Evolutionary conservation across 2,888 invertebrate species (phyloP).

Genomic region (Nineta flava): DNA sequence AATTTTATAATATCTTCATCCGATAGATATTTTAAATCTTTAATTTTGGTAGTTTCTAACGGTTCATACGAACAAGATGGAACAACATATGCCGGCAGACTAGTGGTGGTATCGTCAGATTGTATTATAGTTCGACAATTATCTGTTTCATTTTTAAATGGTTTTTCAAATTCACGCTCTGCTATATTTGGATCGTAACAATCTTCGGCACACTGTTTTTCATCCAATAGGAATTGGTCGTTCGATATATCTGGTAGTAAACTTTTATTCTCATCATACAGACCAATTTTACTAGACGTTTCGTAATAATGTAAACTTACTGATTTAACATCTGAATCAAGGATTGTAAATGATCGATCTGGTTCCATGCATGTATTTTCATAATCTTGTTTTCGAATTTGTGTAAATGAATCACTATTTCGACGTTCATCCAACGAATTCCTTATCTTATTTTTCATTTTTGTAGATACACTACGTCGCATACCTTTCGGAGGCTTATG

Average conservation of each 20-base stretch:
- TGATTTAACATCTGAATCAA: slow-evolving; percentile 1
- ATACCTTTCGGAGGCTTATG: slow-evolving; percentile 62
- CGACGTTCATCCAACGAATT: slow-evolving; percentile 31
- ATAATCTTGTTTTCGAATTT: neutral
- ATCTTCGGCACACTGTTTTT: neutral
- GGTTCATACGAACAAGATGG: neutral
- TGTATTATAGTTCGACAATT: neutral
- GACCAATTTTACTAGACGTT: slow-evolving; percentile 1
- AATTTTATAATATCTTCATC: slow-evolving; percentile 42
- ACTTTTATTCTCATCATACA: neutral
- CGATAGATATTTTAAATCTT: slow-evolving; percentile 12
- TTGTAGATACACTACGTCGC: slow-evolving; percentile 47
- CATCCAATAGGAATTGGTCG: neutral
- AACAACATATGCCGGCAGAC: neutral
- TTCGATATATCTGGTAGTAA: neutral
- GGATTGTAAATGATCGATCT: neutral
- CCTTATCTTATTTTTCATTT: slow-evolving; percentile 32
- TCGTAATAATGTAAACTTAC: slow-evolving; percentile 3
- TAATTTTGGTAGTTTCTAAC: neutral
- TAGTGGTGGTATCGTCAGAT: neutral
- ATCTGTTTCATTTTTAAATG: neutral
- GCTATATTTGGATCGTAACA: slow-evolving; percentile 3
- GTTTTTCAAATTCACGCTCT: slow-evolving; percentile 2
- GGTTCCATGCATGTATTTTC: neutral
- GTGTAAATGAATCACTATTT: slow-evolving; percentile 18